Evolutionary conservation across 1,140 invertebrate genomes (phyloP), one percentile per base, ranked within the genome.

Genomic region (Aphelinus atriplicis): DNA sequence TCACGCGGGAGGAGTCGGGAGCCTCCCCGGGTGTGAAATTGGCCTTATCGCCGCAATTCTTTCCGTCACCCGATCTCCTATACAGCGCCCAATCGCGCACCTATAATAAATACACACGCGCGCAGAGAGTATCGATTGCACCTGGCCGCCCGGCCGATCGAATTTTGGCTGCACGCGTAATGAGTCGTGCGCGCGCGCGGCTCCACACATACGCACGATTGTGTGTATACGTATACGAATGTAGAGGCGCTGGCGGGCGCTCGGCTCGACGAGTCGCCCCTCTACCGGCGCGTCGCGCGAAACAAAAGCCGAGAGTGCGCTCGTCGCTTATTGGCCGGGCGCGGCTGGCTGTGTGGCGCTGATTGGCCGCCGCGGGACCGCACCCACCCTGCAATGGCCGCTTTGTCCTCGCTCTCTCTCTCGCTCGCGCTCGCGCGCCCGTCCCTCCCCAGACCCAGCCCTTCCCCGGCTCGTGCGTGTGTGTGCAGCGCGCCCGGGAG

Each of bases 351-450:
- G 79, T 81, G 81, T 79, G 78, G 81, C 82, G 82, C 84, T 88
- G 84, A 88, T 88, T 88, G 86, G 86, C 86, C 79, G 61, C 51
- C 82, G 80, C 79, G 80, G 84, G 84, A 87, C 86, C 86, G 86
- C 86, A 87, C 86, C 86, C 86, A 88, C 83, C 86, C 85, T 86
- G 86, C 86, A 88, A 88, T 88, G 87, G 87, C 87, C 86, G 87
- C 86, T 87, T 88, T 87, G 85, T 87, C 80, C 62, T 68, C 67
- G n/a, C 51, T 76, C 67, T 50, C 69, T 68, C 73, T 58, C 58
- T 56, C 53, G 47, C 68, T 63, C 71, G 71, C 71, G 71, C 71
- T 70, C 51, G 4, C 51, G 4, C 51, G 9, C 51, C 9, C 51
- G 51, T 53, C 26, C 26, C 26, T 26, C 26, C 26, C 26, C 26